Percentiles rank a stretch among this genome's conserved stretches.
These are phyloP conservation scores for Lophotriccus pileatus DNA, from an alignment of 2,797 vertebrate species.

Conservation along the genomic window DNA sequence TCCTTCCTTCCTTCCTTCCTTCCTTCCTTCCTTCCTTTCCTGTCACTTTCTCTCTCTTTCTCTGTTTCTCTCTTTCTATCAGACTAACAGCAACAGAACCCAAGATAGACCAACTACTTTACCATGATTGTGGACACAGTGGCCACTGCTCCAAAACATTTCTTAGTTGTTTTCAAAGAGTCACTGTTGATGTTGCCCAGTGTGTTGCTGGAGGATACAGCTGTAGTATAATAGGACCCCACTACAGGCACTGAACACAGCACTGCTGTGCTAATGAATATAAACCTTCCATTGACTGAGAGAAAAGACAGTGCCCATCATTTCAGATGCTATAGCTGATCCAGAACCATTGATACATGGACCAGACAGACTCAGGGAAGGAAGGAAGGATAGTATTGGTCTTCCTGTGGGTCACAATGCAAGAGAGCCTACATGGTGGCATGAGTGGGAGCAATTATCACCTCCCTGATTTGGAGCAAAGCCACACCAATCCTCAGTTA, in stretches of 20 bases:
- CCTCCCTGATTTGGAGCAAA: neutral
- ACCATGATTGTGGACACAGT: neutral
- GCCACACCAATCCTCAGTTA: neutral
- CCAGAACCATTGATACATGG: neutral
- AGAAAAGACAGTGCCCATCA: neutral
- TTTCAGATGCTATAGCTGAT: neutral
- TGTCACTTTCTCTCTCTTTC: rapidly evolving
- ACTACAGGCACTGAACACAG: neutral
- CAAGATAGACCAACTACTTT: neutral
- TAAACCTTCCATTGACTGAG: neutral
- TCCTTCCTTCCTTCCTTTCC: neutral
- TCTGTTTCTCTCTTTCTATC: neutral
- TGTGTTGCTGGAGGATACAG: neutral
- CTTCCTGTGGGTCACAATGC: neutral
- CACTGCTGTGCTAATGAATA: neutral
- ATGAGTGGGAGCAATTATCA: neutral
- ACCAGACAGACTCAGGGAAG: neutral
- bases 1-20: neutral
- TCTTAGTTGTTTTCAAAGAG: slow-evolving; percentile 1
- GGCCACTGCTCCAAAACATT: neutral
- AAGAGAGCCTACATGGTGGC: neutral
- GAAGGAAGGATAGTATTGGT: neutral
- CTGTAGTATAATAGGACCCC: neutral
- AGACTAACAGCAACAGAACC: neutral
- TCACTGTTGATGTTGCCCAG: neutral